These are phyloP conservation scores for Saccopteryx bilineata DNA, from an alignment of 2,113 vertebrate genomes.

Conservation along the genomic window DNA sequence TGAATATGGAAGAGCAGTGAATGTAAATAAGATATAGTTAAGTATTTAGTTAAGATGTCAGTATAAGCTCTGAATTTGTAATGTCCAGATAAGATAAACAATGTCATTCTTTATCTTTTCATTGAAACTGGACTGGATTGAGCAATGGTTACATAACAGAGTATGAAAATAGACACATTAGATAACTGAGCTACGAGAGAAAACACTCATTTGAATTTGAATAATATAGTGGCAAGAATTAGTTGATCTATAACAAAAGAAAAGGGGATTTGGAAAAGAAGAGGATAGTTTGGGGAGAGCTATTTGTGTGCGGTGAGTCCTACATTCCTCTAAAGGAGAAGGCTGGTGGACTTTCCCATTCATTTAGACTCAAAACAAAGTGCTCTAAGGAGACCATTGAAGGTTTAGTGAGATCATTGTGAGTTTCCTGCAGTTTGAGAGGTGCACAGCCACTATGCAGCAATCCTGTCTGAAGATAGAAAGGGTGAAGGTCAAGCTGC, in stretches of 20 bases:
- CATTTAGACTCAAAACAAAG: background rate
- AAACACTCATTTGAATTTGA: constrained; percentile 5
- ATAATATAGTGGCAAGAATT: constrained; percentile 2
- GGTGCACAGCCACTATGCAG: background rate
- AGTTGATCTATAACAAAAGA: background rate
- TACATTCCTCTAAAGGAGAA: background rate
- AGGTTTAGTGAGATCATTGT: background rate
- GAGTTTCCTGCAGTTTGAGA: background rate
- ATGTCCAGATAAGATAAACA: background rate
- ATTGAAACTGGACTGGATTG: background rate
- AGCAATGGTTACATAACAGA: background rate
- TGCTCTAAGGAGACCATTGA: background rate
- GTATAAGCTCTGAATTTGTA: background rate
- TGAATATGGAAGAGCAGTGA: background rate
- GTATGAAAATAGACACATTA: constrained; percentile 36
- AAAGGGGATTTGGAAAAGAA: background rate
- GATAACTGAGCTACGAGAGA: background rate
- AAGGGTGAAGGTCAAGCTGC: background rate
- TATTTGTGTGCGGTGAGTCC: background rate
- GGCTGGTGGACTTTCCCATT: background rate
- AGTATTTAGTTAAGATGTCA: background rate
- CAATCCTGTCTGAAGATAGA: background rate
- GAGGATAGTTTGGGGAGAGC: background rate
- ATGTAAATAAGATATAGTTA: background rate
- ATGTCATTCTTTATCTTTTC: background rate